Percentiles rank a stretch among this genome's conserved stretches.
These are phyloP conservation scores for Trematomus loennbergii DNA, from an alignment of 2,113 vertebrate species.

Conservation along the genomic window DNA sequence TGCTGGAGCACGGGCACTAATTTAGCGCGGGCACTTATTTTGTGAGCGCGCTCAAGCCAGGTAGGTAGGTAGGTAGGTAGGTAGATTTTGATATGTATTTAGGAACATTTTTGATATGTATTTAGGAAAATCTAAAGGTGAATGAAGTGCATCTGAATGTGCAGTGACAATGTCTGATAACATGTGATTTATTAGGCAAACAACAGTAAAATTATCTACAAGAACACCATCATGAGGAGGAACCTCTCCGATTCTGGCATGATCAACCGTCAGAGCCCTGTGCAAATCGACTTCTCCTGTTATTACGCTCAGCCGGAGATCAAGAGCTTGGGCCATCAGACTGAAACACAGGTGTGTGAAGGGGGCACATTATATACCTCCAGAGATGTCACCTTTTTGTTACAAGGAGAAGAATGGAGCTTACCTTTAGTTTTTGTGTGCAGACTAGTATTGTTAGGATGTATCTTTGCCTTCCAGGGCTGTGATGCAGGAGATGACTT, in stretches of 20 bases:
- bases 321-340: neutral
- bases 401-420: neutral
- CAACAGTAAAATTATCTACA: conserved; percentile 29
- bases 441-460: neutral
- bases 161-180: neutral
- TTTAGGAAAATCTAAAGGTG: neutral
- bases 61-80: too few relatives aligned
- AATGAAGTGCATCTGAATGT: neutral
- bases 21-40: too few relatives aligned
- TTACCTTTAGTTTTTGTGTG: neutral
- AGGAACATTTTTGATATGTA: neutral
- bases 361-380: neutral
- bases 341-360: conserved; percentile 27
- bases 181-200: conserved; percentile 17
- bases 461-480: conserved; percentile 26
- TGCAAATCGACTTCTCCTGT: conserved; percentile 45
- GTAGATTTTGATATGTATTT: too few relatives aligned
- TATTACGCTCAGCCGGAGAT: conserved; percentile 18
- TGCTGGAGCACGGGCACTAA: too few relatives aligned
- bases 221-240: conserved; percentile 30
- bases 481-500: conserved; percentile 10
- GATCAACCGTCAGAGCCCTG: neutral
- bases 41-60: too few relatives aligned
- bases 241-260: conserved; percentile 1
- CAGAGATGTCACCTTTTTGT: neutral